Conservation (phyloP, 2,113 vertebrate genomes). For the Ophthalmolycus amberensis region DNA sequence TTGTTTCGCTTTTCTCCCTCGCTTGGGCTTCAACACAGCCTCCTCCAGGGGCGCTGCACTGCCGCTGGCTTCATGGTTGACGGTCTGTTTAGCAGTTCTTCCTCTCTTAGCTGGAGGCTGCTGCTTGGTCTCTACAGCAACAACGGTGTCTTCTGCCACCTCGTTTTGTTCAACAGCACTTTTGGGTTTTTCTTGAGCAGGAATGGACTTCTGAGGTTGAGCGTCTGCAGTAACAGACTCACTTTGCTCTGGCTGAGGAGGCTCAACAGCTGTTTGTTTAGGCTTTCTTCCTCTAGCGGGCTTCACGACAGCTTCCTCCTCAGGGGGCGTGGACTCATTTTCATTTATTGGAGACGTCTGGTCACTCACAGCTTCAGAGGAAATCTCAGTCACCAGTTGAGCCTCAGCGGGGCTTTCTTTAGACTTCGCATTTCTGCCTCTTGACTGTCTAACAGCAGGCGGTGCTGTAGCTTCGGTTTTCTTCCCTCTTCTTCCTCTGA, state of each 20-base stretch:
- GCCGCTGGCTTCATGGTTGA: background rate
- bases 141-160: background rate
- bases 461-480: constrained; percentile 52
- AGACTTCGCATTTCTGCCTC: constrained; percentile 56
- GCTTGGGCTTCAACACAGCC: constrained; percentile 42
- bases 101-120: constrained; percentile 53
- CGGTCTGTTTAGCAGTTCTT: constrained; percentile 36
- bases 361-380: constrained; percentile 4
- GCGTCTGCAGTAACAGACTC: background rate
- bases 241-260: background rate
- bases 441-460: constrained; percentile 55
- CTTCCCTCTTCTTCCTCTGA: constrained; percentile 70
- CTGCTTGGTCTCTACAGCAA: constrained; percentile 24
- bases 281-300: constrained; percentile 60
- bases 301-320: constrained; percentile 45
- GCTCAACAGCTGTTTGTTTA: constrained; percentile 28
- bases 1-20: constrained; percentile 61
- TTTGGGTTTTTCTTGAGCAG: constrained; percentile 34
- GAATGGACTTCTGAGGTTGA: constrained; percentile 5
- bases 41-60: constrained; percentile 7
- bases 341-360: constrained; percentile 5
- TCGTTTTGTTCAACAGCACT: constrained; percentile 41
- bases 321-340: background rate
- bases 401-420: constrained; percentile 1
- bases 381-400: background rate